Conservation (phyloP, 2,888 invertebrate species). For the Perizoma flavofasciatum region DNA sequence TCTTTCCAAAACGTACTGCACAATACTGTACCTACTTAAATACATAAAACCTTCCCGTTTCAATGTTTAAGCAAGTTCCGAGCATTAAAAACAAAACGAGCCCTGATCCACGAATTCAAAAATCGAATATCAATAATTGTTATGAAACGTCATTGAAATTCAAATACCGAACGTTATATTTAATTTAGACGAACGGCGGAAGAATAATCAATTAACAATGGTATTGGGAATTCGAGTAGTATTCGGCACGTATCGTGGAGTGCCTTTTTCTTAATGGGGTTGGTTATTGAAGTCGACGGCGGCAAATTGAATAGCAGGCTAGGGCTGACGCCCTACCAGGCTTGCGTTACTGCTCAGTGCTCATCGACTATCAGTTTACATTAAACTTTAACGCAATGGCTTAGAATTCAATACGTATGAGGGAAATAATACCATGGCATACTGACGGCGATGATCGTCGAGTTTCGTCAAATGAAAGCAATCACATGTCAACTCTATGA, state of each 20-base stretch:
- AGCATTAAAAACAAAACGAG: neutral
- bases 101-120: conserved; percentile 1
- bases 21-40: no score
- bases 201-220: conserved; percentile 41
- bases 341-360: conserved; percentile 7
- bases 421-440: no score
- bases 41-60: no score
- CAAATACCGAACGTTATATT: conserved; percentile 37
- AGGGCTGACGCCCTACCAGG: conserved; percentile 20
- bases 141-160: conserved; percentile 37
- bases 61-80: no score
- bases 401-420: neutral
- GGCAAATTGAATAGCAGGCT: conserved; percentile 39
- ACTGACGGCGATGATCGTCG: no score
- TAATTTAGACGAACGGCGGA: conserved; percentile 37
- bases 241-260: conserved; percentile 37
- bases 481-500: neutral
- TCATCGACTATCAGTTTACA: neutral
- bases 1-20: no score
- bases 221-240: conserved; percentile 35
- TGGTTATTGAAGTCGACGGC: conserved; percentile 35
- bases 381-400: neutral
- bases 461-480: no score
- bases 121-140: conserved; percentile 29
- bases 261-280: conserved; percentile 43